Conservation (phyloP, 2,113 vertebrate species). For the Grus americana region DNA sequence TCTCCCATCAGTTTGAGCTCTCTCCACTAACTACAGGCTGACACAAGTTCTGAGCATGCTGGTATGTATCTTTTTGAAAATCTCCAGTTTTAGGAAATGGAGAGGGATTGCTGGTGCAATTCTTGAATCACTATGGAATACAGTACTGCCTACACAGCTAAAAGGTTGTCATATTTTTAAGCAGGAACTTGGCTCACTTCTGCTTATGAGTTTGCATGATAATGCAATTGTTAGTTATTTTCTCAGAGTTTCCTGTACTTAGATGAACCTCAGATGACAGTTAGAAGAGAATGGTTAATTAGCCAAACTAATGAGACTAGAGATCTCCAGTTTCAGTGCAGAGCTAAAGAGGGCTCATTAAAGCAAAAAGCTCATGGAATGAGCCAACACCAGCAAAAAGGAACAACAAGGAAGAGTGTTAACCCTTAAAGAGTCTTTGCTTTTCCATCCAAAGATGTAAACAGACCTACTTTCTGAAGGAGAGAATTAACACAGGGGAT, state of each 20-base stretch:
- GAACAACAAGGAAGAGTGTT: not conserved
- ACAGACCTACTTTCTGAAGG: not conserved
- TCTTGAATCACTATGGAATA: not conserved
- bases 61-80: not conserved
- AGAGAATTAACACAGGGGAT: not conserved
- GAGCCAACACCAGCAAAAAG: not conserved
- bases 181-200: not conserved
- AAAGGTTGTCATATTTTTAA: not conserved
- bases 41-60: not conserved
- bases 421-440: not conserved
- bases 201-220: not conserved
- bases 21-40: not conserved
- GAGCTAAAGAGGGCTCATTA: conserved; percentile 33
- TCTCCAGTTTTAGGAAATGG: not conserved
- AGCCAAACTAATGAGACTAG: conserved; percentile 45
- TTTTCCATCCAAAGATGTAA: not conserved
- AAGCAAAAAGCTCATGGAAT: not conserved
- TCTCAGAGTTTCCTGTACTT: not conserved
- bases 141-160: not conserved
- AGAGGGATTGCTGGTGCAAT: not conserved
- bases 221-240: conserved; percentile 19
- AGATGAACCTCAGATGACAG: not conserved
- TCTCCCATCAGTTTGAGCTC: not conserved
- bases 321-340: not conserved
- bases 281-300: conserved; percentile 38